Base-by-base conservation (phyloP, 2,113 vertebrate species). In the Arenaria interpres region DNA sequence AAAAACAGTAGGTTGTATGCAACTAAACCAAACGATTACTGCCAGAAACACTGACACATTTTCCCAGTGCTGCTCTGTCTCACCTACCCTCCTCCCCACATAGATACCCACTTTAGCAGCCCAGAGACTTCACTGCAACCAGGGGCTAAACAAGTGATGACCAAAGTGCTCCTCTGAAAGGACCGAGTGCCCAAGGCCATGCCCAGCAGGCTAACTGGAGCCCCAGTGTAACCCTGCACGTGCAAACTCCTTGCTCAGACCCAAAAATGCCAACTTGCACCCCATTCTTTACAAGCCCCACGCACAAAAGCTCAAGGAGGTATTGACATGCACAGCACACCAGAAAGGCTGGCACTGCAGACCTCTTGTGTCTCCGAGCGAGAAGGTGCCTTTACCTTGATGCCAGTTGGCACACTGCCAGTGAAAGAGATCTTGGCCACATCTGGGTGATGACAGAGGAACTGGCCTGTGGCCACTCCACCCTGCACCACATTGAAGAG, bases 341-440 rank as follows among this genome's bases (percentile, higher is more conserved):
- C 28, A 41, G 22, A 32, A 53, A 57, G 33, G 33, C 15, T 27
- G n/a, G 21, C 56, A 8, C 33, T 10, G 69, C 39, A 80, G 35
- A 48, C 1, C 10, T 10, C 53, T 8, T 1, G 4, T 27, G 39
- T 14, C 54, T 67, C n/a, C 1, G 1, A 35, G 6, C 1, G 3
- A 6, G 8, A 76, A 56, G 35, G 39, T 39, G 64, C 27, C 35
- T 75, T 89, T 98, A 99, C 99, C 99, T 99, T 99, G 66, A 98
- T 96, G 78, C 99, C 99, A 7, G 99, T 99, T 32, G 99, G 99
- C 48, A 99, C 99, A 2, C 99, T 99, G 64, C 99, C 99, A 3
- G 99, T 99, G 88, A 99, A 99, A 57, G 99, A 99, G 71, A 99
- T 98, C 96, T 99, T 99, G 79, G 99, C 99, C 67, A 99, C 99